These are phyloP conservation scores for Hydrocynus forskahlii DNA, from an alignment of 2,797 vertebrate species.

Conservation along the genomic window DNA sequence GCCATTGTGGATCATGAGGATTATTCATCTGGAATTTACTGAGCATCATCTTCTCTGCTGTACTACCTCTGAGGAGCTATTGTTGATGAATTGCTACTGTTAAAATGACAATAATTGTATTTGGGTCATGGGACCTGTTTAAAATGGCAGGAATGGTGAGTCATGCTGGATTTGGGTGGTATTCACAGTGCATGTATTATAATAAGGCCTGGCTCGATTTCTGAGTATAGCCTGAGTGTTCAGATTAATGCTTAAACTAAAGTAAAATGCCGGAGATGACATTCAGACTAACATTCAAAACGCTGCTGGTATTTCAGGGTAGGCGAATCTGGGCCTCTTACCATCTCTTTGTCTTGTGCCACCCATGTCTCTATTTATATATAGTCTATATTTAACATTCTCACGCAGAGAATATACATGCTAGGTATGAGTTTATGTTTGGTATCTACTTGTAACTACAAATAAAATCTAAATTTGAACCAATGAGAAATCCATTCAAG, in stretches of 20 bases:
- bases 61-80: not conserved
- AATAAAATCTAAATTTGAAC: no score
- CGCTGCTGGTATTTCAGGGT: not conserved
- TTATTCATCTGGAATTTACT: conserved; percentile 10
- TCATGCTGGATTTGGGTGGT: conserved; percentile 17
- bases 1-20: conserved; percentile 5
- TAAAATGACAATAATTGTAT: conserved; percentile 22
- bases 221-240: conserved; percentile 14
- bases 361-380: not conserved
- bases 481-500: no score
- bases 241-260: not conserved
- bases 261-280: conserved; percentile 23
- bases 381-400: no score
- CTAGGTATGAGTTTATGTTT: no score
- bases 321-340: no score
- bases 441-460: no score
- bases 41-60: not conserved
- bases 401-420: no score
- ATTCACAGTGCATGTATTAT: conserved; percentile 34
- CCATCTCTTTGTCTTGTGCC: not conserved
- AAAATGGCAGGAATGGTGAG: conserved; percentile 39
- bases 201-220: conserved; percentile 34
- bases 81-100: conserved; percentile 30
- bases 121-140: conserved; percentile 43
- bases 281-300: conserved; percentile 11